Base-by-base conservation (phyloP, 2,797 vertebrate genomes). In the Betta splendens region DNA sequence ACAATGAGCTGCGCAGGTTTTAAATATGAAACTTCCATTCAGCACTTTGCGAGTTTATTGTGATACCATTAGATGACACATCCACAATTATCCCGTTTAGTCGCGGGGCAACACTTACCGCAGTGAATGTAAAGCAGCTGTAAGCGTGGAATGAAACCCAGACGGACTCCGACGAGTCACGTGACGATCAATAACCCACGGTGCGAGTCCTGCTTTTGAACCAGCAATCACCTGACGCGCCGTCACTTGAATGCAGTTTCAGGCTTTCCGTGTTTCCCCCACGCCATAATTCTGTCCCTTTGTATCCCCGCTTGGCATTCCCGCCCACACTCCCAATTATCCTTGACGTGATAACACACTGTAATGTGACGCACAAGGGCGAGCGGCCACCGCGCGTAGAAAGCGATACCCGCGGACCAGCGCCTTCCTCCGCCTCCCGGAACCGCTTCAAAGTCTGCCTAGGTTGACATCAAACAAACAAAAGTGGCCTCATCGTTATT, bases 301-400 rank as follows among this genome's bases (percentile, higher is more conserved):
- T 50, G 59, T 79, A 83, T 82, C 68, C 75, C 21, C 56, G 36
- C 69, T 90, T 84, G 85, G 78, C 90, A 92, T 91, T 90, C 87
- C 72, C 75, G 40, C 67, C 85, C 84, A 88, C 87, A 85, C 84
- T 87, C 89, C 78, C 88, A 91, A 91, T 92, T 89, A 92, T 80
- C 85, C 85, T 79, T 86, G 89, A 89, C 74, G 77, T 88, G 87
- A 90, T 90, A 90, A 89, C 87, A 87, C 83, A 77, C 85, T 64
- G 84, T 90, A 90, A 91, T 92, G 84, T 87, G 86, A 86, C 86
- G 87, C 81, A 77, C 87, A 89, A 91, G 85, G 87, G 84, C 86
- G 90, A 89, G 81, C 33, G 43, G 73, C 73, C 51, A 61, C 79
- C 84, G 75, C 35, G 62, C 73, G 77, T 63, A 51, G 63, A 72